A percentile compares a stretch with the other conserved stretches of the same genome.
Conservation (phyloP, 2,797 vertebrate genomes). For the Limosa lapponica region DNA sequence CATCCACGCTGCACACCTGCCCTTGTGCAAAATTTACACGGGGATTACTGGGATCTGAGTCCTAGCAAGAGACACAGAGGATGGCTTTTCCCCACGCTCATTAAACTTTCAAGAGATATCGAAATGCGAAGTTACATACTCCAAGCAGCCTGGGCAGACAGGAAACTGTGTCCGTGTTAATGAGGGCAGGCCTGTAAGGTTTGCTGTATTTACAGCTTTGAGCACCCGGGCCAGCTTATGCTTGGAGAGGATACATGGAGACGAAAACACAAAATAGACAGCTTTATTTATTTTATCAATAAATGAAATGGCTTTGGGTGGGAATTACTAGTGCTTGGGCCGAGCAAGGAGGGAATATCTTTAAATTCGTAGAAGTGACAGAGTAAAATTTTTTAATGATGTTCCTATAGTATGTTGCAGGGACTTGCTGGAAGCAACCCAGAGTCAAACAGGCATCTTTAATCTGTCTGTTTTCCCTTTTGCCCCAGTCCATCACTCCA, state of each 20-base stretch:
- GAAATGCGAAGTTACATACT: not conserved
- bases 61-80: not conserved
- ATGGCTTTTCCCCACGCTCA: not conserved
- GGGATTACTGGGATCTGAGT: not conserved
- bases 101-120: not conserved
- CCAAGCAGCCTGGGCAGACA: not conserved
- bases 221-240: not conserved
- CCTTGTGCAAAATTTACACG: not conserved
- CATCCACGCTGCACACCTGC: fast-evolving
- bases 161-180: not conserved
- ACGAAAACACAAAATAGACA: not conserved
- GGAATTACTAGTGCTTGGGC: not conserved
- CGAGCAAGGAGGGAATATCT: not conserved
- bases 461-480: not conserved
- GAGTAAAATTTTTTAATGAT: not conserved
- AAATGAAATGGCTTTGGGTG: not conserved
- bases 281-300: not conserved
- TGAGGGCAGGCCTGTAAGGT: not conserved
- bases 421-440: not conserved
- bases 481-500: not conserved
- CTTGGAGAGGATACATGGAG: not conserved
- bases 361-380: not conserved
- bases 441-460: not conserved
- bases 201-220: not conserved
- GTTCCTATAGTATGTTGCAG: not conserved